phyloP scores from a whole-genome alignment of 2,888 invertebrate genomes.

The Ganaspis brasiliensis region DNA sequence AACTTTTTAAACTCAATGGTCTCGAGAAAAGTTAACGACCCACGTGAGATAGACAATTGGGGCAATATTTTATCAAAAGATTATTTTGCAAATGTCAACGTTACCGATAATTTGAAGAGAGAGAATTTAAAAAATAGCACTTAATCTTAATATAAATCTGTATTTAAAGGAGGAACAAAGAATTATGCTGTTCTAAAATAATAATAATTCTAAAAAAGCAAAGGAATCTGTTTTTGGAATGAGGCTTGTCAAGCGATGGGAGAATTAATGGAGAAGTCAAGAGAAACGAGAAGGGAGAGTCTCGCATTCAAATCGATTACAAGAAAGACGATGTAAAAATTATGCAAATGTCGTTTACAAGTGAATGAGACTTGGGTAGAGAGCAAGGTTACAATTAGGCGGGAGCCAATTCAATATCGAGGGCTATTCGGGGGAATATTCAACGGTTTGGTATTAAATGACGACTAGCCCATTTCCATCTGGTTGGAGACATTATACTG shows the following conservation, averaged over 20 bases:
- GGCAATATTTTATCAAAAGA: too few relatives aligned
- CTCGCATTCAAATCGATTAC: slow-evolving; percentile 73
- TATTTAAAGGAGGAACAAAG: neutral
- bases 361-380: slow-evolving; percentile 73
- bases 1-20: slow-evolving; percentile 53
- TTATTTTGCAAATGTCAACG: too few relatives aligned
- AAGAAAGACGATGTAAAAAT: slow-evolving; percentile 77
- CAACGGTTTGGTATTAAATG: slow-evolving; percentile 77
- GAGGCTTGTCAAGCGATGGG: neutral
- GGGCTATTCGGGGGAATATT: slow-evolving; percentile 78
- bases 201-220: slow-evolving; percentile 52
- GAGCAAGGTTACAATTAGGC: slow-evolving; percentile 79
- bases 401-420: slow-evolving; percentile 79
- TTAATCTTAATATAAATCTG: too few relatives aligned
- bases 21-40: neutral
- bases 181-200: slow-evolving; percentile 44
- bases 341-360: slow-evolving; percentile 79
- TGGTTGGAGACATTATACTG: slow-evolving; percentile 67
- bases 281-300: slow-evolving; percentile 40
- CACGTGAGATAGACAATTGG: neutral
- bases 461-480: slow-evolving; percentile 73
- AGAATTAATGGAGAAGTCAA: slow-evolving; percentile 17
- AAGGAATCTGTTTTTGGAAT: slow-evolving; percentile 50
- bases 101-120: too few relatives aligned
- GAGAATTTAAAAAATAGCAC: too few relatives aligned